phyloP scores from a whole-genome alignment of 2,888 invertebrate species.

The Entomobrya proxima region DNA sequence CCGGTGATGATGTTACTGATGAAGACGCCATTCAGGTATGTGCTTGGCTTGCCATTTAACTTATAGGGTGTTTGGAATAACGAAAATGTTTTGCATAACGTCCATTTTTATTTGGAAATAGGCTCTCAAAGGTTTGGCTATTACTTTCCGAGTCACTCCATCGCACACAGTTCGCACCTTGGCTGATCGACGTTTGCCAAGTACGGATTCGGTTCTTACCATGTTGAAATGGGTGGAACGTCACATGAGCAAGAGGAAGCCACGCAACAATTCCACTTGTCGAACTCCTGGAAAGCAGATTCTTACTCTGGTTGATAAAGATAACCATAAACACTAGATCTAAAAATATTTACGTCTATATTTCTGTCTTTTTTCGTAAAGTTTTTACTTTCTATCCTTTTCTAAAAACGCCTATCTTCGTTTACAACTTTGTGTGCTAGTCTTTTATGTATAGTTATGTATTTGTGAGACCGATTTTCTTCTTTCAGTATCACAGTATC shows the following conservation, averaged over 20 bases:
- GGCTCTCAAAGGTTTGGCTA: constrained; percentile 95
- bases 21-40: constrained; percentile 88
- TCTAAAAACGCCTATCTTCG: constrained; percentile 23
- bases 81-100: no score
- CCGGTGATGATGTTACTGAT: constrained; percentile 91
- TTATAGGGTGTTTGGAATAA: no score
- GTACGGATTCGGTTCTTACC: constrained; percentile 91
- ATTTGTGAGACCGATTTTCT: no score
- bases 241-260: constrained; percentile 88
- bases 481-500: no score
- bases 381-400: neutral
- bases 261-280: constrained; percentile 77
- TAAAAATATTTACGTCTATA: neutral
- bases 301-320: constrained; percentile 71
- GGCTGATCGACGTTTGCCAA: constrained; percentile 83
- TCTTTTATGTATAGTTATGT: no score
- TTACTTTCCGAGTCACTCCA: constrained; percentile 91
- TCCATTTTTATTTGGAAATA: constrained; percentile 77
- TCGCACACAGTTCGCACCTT: constrained; percentile 88
- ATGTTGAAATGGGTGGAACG: constrained; percentile 94
- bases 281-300: constrained; percentile 67
- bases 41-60: no score
- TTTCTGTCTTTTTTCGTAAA: neutral
- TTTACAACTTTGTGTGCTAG: neutral
- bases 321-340: constrained; percentile 52